Percentiles rank a stretch among this genome's conserved stretches.
phyloP scores from a whole-genome alignment of 1,140 invertebrate genomes.

The Paraescarpia echinospica region DNA sequence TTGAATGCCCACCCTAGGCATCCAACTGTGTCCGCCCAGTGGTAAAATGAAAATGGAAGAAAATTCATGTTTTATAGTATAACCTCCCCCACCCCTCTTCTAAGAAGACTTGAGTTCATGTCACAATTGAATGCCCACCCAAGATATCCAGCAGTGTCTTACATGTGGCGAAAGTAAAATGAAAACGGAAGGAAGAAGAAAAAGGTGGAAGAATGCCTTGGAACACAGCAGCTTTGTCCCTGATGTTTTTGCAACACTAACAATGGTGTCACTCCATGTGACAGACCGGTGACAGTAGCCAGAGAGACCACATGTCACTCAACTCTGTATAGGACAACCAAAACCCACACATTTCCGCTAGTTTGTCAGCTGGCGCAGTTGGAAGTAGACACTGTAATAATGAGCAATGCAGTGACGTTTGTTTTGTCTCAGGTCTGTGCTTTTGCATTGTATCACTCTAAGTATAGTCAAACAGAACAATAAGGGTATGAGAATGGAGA shows the following conservation, averaged over 20 bases:
- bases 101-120: neutral
- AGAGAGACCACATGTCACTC: neutral
- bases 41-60: neutral
- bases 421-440: neutral
- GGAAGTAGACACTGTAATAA: neutral
- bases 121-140: neutral
- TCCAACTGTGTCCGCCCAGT: neutral
- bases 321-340: neutral
- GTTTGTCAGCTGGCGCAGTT: neutral
- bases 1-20: neutral
- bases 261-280: neutral
- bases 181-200: neutral
- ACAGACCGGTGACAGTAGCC: neutral
- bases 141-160: neutral
- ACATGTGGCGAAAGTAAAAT: neutral
- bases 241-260: neutral
- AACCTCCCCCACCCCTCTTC: neutral
- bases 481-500: neutral
- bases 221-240: neutral
- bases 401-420: neutral
- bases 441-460: neutral
- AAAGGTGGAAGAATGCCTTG: neutral
- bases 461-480: neutral
- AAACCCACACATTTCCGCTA: neutral
- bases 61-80: too few relatives aligned